Percentiles rank a stretch among this genome's conserved stretches.
Evolutionary conservation across 2,888 invertebrate genomes (phyloP).

Genomic region (Nomada ferruginata): DNA sequence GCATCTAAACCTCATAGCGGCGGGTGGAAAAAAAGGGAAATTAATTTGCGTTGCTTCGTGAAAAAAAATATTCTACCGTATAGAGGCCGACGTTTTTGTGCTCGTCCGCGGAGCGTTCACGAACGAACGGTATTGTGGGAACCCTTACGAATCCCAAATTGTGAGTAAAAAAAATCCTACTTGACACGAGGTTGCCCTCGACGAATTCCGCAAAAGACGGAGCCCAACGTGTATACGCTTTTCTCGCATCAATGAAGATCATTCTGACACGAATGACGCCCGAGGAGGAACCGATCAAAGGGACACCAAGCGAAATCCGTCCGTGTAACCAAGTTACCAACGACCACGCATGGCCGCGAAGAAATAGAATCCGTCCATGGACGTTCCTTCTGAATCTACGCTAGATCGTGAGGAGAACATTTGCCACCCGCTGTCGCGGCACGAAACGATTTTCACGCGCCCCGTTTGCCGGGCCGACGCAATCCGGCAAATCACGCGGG

Average conservation of each 20-base stretch:
- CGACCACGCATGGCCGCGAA: conserved; percentile 41
- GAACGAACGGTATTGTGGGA: no score
- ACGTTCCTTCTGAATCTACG: conserved; percentile 15
- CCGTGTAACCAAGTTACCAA: background rate
- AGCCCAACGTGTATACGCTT: background rate
- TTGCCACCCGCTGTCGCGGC: conserved; percentile 49
- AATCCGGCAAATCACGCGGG: conserved; percentile 63
- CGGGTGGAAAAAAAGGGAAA: background rate
- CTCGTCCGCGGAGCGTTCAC: background rate
- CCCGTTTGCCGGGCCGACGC: conserved; percentile 36
- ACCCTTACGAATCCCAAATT: no score
- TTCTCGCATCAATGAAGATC: conserved; percentile 43
- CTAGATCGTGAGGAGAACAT: conserved; percentile 35
- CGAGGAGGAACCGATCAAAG: conserved; percentile 15
- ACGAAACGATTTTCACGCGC: conserved; percentile 60
- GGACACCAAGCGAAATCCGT: conserved; percentile 1
- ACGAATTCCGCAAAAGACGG: conserved; percentile 19
- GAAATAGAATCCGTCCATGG: conserved; percentile 52
- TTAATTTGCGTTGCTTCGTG: background rate
- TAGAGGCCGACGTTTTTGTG: background rate
- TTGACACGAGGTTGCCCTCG: background rate
- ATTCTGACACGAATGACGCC: conserved; percentile 43
- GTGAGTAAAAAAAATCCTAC: background rate
- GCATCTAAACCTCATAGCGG: background rate
- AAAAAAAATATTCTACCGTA: background rate